Evolutionary conservation across 2,888 invertebrate genomes (phyloP).

Genomic region (Chrysomela aeneicollis): DNA sequence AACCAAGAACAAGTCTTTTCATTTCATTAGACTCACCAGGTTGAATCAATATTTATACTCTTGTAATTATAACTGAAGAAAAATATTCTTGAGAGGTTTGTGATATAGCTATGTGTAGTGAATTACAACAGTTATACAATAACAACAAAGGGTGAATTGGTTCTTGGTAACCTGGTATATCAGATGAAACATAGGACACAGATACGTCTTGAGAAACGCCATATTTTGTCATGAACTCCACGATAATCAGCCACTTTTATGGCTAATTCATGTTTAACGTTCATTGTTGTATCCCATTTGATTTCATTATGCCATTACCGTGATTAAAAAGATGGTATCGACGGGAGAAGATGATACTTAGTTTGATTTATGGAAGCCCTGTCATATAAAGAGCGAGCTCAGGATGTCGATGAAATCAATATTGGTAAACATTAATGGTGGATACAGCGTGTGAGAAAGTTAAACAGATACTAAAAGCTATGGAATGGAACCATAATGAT

Average conservation of each 20-base stretch:
- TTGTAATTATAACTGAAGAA: background rate
- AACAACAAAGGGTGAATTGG: too few relatives aligned
- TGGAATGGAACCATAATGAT: background rate
- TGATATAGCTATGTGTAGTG: too few relatives aligned
- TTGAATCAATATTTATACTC: background rate
- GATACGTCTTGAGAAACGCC: too few relatives aligned
- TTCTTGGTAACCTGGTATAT: too few relatives aligned
- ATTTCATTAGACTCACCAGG: background rate
- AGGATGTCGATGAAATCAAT: background rate
- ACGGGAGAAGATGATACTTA: constrained; percentile 1
- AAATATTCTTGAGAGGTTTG: too few relatives aligned
- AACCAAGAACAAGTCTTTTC: background rate
- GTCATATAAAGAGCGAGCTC: background rate
- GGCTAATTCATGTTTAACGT: background rate
- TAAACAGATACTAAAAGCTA: constrained; percentile 5
- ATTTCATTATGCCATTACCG: constrained; percentile 3
- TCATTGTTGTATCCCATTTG: constrained; percentile 2
- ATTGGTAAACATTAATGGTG: background rate
- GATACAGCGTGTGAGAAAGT: background rate
- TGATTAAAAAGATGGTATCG: constrained; percentile 2
- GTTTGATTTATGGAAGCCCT: background rate
- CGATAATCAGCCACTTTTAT: background rate
- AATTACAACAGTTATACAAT: too few relatives aligned
- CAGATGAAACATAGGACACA: too few relatives aligned
- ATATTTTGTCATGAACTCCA: background rate